Percentiles rank a stretch among this genome's conserved stretches.
Evolutionary conservation across 2,113 vertebrate genomes (phyloP).

Genomic region (Psittacula cyanocephala): DNA sequence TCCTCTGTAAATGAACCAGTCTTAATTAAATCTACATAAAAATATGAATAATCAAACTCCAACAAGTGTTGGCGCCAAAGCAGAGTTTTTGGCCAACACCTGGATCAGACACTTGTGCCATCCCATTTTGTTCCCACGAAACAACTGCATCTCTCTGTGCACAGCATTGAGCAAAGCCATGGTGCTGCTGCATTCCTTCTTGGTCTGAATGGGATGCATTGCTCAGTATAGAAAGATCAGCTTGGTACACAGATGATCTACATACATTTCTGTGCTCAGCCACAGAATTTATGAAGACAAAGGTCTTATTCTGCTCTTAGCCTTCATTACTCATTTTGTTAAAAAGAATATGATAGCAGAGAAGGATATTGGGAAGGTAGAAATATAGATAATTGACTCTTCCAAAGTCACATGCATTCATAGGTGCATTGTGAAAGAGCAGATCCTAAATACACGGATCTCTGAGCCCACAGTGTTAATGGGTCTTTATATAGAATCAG

Average conservation of each 20-base stretch:
- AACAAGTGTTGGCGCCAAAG: not conserved
- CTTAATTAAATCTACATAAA: not conserved
- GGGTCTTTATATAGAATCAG: not conserved
- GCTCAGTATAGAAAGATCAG: not conserved
- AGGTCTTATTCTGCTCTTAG: not conserved
- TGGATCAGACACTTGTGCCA: not conserved
- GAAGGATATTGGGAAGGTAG: not conserved
- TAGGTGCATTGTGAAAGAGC: not conserved
- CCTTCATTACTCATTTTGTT: not conserved
- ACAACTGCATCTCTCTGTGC: not conserved
- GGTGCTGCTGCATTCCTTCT: not conserved
- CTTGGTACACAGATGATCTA: not conserved
- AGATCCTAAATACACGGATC: not conserved
- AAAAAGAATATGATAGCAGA: not conserved
- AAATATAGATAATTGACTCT: not conserved
- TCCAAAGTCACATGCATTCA: not conserved
- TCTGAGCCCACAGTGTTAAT: not conserved
- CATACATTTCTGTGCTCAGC: not conserved
- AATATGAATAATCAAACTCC: not conserved
- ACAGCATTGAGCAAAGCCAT: not conserved
- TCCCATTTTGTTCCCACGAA: not conserved
- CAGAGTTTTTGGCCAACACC: not conserved
- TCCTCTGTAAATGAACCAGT: not conserved
- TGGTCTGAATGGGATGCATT: not conserved
- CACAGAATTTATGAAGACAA: not conserved